A percentile compares a stretch with the other conserved stretches of the same genome.
Evolutionary conservation across 1,140 invertebrate genomes (phyloP).

Genomic region (Glossosoma conforme): DNA sequence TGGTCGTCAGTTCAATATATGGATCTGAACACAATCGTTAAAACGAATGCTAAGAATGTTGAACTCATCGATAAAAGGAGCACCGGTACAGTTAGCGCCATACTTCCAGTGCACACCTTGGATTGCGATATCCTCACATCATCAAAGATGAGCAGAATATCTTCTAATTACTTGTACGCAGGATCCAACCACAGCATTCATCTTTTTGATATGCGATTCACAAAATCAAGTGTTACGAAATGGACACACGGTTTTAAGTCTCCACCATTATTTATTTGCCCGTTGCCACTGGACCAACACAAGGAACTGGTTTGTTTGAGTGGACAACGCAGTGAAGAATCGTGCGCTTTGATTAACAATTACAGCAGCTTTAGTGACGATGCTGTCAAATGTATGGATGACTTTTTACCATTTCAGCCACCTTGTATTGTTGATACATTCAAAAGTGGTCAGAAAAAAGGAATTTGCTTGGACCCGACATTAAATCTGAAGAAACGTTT

Average conservation of each 20-base stretch:
- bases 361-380: slow-evolving; percentile 2
- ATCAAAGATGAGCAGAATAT: slow-evolving; percentile 8
- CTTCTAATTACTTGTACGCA: slow-evolving; percentile 9
- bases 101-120: neutral
- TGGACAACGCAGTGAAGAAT: slow-evolving; percentile 8
- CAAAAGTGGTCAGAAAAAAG: slow-evolving; percentile 10
- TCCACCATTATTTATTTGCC: slow-evolving; percentile 15
- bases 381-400: neutral
- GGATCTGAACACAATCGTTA: slow-evolving; percentile 11
- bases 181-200: slow-evolving; percentile 18
- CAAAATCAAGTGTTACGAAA: slow-evolving; percentile 7
- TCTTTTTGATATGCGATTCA: slow-evolving; percentile 20
- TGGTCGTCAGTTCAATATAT: slow-evolving; percentile 18
- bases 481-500: slow-evolving; percentile 17
- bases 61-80: slow-evolving; percentile 15
- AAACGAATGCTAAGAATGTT: slow-evolving; percentile 8
- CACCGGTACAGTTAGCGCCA: neutral
- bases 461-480: slow-evolving; percentile 22
- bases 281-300: slow-evolving; percentile 4
- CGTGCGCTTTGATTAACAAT: slow-evolving; percentile 12
- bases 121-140: slow-evolving; percentile 20
- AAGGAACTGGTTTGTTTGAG: slow-evolving; percentile 13
- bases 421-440: slow-evolving; percentile 14
- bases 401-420: slow-evolving; percentile 11
- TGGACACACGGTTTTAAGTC: slow-evolving; percentile 23